Evolutionary conservation across 1,140 invertebrate species (phyloP).

Genomic region (Caenorhabditis elegans): WBcel235 BX284603.4:13651501-13652000

Average conservation of each 20-base stretch:
- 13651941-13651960: not conserved
- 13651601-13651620: not conserved
- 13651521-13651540: not conserved
- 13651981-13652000: not conserved
- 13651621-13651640: constrained; percentile 42
- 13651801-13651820: not conserved
- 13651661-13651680: constrained; percentile 59
- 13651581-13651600: not conserved
- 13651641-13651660: constrained; percentile 57
- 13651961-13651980: not conserved
- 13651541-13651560: not conserved
- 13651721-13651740: not conserved
- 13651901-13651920: not conserved
- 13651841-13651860: not conserved
- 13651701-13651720: not conserved
- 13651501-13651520: not conserved
- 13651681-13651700: not conserved
- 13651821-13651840: not conserved
- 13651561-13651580: not conserved
- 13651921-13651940: not conserved
- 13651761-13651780: constrained; percentile 51
- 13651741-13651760: not conserved
- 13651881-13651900: not conserved
- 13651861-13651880: not conserved
- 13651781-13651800: not conserved